Conservation (phyloP, 1,140 invertebrate genomes). For the Megalopta genalis region DNA sequence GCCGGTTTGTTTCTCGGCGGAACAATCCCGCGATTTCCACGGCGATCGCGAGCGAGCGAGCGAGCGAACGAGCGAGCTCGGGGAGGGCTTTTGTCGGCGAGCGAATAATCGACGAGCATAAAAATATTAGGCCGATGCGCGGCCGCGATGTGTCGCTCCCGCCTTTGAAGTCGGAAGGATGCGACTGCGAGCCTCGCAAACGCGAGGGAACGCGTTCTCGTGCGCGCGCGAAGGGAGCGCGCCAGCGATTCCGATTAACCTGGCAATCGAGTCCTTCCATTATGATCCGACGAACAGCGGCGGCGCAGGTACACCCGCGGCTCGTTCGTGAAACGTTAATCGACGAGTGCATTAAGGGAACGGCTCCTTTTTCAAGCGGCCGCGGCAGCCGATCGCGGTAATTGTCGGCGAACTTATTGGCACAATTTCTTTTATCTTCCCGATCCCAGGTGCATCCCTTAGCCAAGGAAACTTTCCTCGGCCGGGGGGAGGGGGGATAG, state of each 20-base stretch:
- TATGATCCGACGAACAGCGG: not conserved
- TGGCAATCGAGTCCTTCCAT: not conserved
- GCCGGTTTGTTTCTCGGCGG: not conserved
- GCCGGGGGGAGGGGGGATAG: not conserved
- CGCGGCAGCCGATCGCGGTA: conserved; percentile 52
- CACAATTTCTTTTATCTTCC: conserved; percentile 62
- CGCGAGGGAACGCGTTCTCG: too few species aligned
- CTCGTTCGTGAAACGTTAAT: conserved; percentile 44
- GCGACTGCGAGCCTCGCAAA: too few species aligned
- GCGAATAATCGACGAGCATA: not conserved
- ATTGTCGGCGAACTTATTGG: conserved; percentile 62
- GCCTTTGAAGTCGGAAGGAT: conserved; percentile 4
- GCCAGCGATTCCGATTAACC: not conserved
- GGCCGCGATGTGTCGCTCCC: not conserved
- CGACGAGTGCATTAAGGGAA: conserved; percentile 45
- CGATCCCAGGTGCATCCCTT: conserved; percentile 59
- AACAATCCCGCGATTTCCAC: conserved; percentile 14
- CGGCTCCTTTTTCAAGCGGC: not conserved
- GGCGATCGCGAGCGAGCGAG: not conserved
- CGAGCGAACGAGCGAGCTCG: not conserved
- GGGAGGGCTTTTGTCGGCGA: not conserved
- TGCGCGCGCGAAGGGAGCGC: not conserved
- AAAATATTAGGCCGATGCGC: not conserved
- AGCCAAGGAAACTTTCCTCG: not conserved
- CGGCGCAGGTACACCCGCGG: not conserved